These are phyloP conservation scores for Diaprepes abbreviatus DNA, from an alignment of 2,888 invertebrate genomes.

Conservation along the genomic window DNA sequence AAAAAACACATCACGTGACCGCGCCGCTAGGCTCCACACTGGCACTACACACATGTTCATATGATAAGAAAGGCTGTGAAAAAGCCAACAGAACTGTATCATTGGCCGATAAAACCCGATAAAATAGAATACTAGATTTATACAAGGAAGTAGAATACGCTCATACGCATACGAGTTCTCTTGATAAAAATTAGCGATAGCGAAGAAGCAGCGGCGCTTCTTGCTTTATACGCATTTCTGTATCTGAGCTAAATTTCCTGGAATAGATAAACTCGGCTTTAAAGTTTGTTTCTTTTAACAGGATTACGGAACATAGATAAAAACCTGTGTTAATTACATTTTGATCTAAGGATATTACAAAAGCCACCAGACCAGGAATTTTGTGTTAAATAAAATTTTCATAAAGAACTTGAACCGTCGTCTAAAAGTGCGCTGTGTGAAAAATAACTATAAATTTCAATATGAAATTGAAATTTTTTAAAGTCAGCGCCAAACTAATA, in stretches of 20 bases:
- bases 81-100: conserved; percentile 38
- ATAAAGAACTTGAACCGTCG: too few relatives aligned
- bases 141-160: conserved; percentile 24
- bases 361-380: too few relatives aligned
- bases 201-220: not conserved
- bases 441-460: too few relatives aligned
- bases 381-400: too few relatives aligned
- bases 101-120: conserved; percentile 28
- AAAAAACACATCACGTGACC: conserved; percentile 37
- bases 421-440: too few relatives aligned
- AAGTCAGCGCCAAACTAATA: too few relatives aligned
- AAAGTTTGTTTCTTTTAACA: too few relatives aligned
- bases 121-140: conserved; percentile 25
- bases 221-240: conserved; percentile 3
- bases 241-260: conserved; percentile 14
- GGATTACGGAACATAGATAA: too few relatives aligned
- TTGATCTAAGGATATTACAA: too few relatives aligned
- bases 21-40: conserved; percentile 43
- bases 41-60: conserved; percentile 35
- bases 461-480: too few relatives aligned
- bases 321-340: too few relatives aligned
- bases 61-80: conserved; percentile 44
- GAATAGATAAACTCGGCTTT: conserved; percentile 13
- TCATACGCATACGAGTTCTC: conserved; percentile 2
- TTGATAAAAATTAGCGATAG: conserved; percentile 26